These are phyloP conservation scores for Nerophis lumbriciformis DNA, from an alignment of 2,113 vertebrate species.

Conservation along the genomic window DNA sequence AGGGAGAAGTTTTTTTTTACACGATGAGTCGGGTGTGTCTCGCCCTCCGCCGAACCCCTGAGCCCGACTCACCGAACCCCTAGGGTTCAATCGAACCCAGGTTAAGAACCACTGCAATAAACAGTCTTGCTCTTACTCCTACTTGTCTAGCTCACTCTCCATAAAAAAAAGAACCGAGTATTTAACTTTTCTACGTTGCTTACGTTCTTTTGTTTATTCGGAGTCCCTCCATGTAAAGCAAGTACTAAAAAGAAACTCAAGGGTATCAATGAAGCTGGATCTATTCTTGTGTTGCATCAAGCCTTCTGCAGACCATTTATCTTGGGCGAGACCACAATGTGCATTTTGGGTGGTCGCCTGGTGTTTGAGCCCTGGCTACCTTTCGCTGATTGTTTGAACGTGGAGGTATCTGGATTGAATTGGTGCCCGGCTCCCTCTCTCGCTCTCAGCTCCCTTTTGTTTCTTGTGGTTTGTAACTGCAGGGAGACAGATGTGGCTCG, in stretches of 20 bases:
- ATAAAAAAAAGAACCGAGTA: constrained; percentile 32
- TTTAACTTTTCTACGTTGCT: constrained; percentile 13
- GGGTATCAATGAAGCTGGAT: constrained; percentile 48
- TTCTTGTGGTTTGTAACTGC: constrained; percentile 64
- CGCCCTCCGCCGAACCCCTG: too few species aligned
- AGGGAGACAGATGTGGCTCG: constrained; percentile 57
- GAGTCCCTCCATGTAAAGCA: constrained; percentile 16
- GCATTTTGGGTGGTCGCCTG: constrained; percentile 64
- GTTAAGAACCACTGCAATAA: too few species aligned
- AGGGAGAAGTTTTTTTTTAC: too few species aligned
- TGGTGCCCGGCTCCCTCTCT: constrained; percentile 42
- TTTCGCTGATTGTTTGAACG: constrained; percentile 56
- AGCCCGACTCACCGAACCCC: too few species aligned
- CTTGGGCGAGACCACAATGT: constrained; percentile 51
- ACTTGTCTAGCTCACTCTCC: constrained; percentile 23
- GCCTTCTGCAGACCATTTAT: constrained; percentile 52
- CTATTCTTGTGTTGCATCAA: constrained; percentile 54
- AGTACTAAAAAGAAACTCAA: constrained; percentile 25
- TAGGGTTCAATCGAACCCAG: too few species aligned
- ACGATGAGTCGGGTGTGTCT: too few species aligned
- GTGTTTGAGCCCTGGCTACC: constrained; percentile 56
- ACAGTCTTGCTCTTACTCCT: constrained; percentile 53
- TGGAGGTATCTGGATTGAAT: constrained; percentile 63
- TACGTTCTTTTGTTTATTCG: constrained; percentile 52
- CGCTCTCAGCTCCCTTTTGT: constrained; percentile 39